Percentiles rank a stretch among this genome's conserved stretches.
Conservation (phyloP, 2,113 vertebrate genomes). For the Strigops habroptila region DNA sequence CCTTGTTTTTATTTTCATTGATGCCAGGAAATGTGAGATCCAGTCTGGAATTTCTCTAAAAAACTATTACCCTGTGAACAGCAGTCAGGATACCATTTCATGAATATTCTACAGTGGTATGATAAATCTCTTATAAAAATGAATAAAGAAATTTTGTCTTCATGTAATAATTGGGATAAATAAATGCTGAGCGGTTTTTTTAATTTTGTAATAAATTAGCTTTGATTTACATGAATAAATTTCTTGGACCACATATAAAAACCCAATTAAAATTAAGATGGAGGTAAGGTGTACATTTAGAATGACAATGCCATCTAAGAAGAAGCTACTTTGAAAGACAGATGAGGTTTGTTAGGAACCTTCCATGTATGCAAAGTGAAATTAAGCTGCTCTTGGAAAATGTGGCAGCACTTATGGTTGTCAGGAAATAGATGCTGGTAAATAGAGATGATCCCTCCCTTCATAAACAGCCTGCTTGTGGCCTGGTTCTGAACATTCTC, state of each 20-base stretch:
- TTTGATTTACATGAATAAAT: not conserved
- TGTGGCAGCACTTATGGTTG: not conserved
- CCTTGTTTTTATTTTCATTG: not conserved
- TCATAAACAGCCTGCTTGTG: not conserved
- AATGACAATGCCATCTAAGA: not conserved
- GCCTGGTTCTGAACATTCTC: not conserved
- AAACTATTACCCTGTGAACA: not conserved
- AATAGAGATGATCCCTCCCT: not conserved
- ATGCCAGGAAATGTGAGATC: not conserved
- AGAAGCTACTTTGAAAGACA: not conserved
- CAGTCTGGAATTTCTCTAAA: not conserved
- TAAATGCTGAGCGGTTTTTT: not conserved
- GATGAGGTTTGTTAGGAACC: not conserved
- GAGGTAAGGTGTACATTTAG: not conserved
- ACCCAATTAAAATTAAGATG: not conserved
- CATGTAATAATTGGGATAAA: not conserved
- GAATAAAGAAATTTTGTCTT: not conserved
- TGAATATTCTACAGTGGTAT: not conserved
- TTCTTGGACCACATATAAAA: not conserved
- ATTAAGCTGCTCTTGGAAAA: not conserved
- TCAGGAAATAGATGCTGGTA: not conserved
- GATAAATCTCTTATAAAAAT: not conserved
- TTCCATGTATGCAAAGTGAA: not conserved
- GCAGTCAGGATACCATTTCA: not conserved
- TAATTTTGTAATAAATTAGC: not conserved